Base-by-base conservation (phyloP, 2,888 invertebrate species). In the Lithophane semibrunnea region DNA sequence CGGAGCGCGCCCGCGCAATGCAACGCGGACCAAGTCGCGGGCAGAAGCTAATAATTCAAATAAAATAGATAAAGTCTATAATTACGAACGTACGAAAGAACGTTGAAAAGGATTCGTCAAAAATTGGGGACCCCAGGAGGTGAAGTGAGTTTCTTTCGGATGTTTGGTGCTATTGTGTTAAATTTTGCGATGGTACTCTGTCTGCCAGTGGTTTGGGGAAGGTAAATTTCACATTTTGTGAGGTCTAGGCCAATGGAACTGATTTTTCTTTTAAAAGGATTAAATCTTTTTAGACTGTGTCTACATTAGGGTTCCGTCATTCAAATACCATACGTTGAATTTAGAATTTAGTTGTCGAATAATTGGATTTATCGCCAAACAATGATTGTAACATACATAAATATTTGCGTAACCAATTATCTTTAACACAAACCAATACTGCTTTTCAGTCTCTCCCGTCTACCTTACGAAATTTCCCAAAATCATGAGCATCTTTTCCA, bases 31-130 rank as follows among this genome's bases (percentile, higher is more conserved):
- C 4, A 56, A 56, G 56, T 56, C 10, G 12, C 12, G 5, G 56
- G 4, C 12, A 24, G 5, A 13, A n/a, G 56, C 12, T 24, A n/a
- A 12, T 16, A 47, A 24, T 66, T 69, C 58, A 68, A 37, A 8
- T 58, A 58, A 75, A 56, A 21, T 64, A 47, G 12, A 8, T 75
- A 37, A 60, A 24, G 44, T 60, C 2, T n/a, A 42, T 10, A 73
- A 75, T 42, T 21, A 42, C 42, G 29, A 29, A 29, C 29, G 29
- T 29, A 29, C 29, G 29, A 29, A 29, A 29, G 29, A 37, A 2
- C 37, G 37, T 37, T 37, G 37, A 3, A 37, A 37, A 37, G 37
- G 37, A 37, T 37, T 37, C 37, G 37, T 37, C 37, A 37, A 37
- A 37, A 37, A 37, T 2, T 37, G 37, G 37, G 37, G 37, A 37